These are phyloP conservation scores for Ips nitidus DNA, from an alignment of 1,140 invertebrate genomes.

Conservation along the genomic window DNA sequence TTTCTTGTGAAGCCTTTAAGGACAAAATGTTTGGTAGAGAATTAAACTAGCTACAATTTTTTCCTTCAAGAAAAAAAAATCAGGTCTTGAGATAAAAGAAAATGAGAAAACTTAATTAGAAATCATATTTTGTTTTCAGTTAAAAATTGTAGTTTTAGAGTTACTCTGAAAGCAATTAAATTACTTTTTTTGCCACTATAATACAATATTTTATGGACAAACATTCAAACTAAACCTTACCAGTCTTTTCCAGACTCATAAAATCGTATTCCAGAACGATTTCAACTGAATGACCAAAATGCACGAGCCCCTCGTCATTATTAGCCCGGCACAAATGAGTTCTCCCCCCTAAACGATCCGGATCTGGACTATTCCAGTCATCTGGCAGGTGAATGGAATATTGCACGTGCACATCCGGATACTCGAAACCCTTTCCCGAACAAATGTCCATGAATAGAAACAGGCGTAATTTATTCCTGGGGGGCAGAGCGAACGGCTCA, in stretches of 20 bases:
- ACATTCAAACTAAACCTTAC: neutral
- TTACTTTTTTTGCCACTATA: too few relatives aligned
- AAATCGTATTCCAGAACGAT: constrained; percentile 43
- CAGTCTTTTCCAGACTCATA: constrained; percentile 22
- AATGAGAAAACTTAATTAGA: too few relatives aligned
- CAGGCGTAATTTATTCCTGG: constrained; percentile 41
- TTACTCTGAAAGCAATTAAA: too few relatives aligned
- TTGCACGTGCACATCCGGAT: constrained; percentile 43
- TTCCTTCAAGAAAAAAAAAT: too few relatives aligned
- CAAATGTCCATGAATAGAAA: constrained; percentile 46
- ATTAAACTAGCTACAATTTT: too few relatives aligned
- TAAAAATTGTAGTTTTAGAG: too few relatives aligned
- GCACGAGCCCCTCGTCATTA: constrained; percentile 30
- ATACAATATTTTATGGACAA: too few relatives aligned
- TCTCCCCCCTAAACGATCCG: constrained; percentile 33
- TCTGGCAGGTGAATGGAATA: constrained; percentile 45
- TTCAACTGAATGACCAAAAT: constrained; percentile 44
- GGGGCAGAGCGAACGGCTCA: constrained; percentile 40
- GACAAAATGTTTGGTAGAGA: too few relatives aligned
- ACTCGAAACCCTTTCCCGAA: constrained; percentile 43
- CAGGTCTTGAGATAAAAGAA: too few relatives aligned
- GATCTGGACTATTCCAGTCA: constrained; percentile 38
- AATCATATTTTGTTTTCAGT: too few relatives aligned
- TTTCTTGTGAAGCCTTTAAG: too few relatives aligned
- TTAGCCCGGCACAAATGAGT: constrained; percentile 42